Percentiles rank a stretch among this genome's conserved stretches.
Conservation (phyloP, 2,888 invertebrate species). For the Caenorhabditis japonica region DNA sequence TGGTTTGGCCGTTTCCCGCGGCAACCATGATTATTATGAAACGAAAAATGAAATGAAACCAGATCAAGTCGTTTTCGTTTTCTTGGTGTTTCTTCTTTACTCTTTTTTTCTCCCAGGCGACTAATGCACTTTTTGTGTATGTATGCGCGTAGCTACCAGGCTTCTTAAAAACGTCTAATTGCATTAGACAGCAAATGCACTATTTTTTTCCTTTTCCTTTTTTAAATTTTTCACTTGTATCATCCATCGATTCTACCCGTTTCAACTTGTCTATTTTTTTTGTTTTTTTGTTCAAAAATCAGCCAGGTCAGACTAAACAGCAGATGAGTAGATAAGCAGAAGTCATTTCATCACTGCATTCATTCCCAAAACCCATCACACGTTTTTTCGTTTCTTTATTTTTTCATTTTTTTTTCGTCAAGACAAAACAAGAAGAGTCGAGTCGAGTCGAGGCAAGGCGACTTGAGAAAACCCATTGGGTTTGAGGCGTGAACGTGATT, state of each 20-base stretch:
- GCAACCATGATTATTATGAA: constrained; percentile 28
- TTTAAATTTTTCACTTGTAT: neutral
- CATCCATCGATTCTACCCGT: neutral
- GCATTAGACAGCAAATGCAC: constrained; percentile 27
- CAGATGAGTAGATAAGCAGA: too few species aligned
- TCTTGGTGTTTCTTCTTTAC: neutral
- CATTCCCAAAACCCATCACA: neutral
- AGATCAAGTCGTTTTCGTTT: neutral
- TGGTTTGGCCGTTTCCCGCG: constrained; percentile 7
- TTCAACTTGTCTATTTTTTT: constrained; percentile 1
- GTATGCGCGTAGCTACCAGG: neutral
- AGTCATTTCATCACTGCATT: too few species aligned
- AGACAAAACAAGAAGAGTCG: neutral
- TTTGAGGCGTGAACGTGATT: constrained; percentile 40
- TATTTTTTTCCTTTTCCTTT: constrained; percentile 10
- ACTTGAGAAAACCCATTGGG: constrained; percentile 8
- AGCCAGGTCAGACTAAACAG: neutral
- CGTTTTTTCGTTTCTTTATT: neutral
- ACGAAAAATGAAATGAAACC: neutral
- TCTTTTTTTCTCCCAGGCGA: constrained; percentile 6
- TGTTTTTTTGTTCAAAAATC: constrained; percentile 3
- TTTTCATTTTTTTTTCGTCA: neutral
- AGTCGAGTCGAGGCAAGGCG: neutral
- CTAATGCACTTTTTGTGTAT: constrained; percentile 15
- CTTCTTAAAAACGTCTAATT: constrained; percentile 38